Evolutionary conservation across 2,797 vertebrate species (phyloP).

Genomic region (Scyliorhinus canicula): DNA sequence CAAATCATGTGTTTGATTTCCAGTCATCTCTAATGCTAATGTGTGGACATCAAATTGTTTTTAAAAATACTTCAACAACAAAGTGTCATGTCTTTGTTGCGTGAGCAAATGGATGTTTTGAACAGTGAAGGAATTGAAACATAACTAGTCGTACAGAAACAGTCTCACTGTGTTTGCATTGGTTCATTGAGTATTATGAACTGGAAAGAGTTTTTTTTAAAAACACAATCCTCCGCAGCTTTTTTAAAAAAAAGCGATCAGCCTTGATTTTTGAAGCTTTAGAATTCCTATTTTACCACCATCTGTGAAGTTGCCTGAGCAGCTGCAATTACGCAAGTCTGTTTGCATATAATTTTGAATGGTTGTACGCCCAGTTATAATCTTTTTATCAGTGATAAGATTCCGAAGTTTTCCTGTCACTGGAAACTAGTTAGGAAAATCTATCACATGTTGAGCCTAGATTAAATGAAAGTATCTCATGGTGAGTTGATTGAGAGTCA

Average conservation of each 20-base stretch:
- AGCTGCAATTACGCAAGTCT: not conserved
- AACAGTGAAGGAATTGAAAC: not conserved
- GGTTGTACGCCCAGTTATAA: not conserved
- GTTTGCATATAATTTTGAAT: not conserved
- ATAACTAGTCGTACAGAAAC: not conserved
- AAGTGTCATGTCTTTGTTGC: not conserved
- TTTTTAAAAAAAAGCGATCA: not conserved
- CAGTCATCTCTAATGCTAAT: not conserved
- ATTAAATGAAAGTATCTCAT: conserved; percentile 48
- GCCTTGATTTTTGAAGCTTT: not conserved
- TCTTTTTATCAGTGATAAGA: not conserved
- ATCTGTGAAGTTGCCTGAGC: not conserved
- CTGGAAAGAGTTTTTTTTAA: not conserved
- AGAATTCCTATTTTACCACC: not conserved
- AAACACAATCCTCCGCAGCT: not conserved
- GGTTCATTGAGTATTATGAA: not conserved
- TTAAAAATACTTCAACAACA: not conserved
- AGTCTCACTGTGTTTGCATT: too few species aligned
- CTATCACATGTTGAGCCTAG: conserved; percentile 46
- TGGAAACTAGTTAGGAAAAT: not conserved
- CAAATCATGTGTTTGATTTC: not conserved
- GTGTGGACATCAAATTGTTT: not conserved
- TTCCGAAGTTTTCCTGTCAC: not conserved
- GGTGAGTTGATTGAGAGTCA: conserved; percentile 52
- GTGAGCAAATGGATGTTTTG: not conserved